Evolutionary conservation across 1,140 invertebrate species (phyloP).

Genomic region (Oncopeltus fasciatus): DNA sequence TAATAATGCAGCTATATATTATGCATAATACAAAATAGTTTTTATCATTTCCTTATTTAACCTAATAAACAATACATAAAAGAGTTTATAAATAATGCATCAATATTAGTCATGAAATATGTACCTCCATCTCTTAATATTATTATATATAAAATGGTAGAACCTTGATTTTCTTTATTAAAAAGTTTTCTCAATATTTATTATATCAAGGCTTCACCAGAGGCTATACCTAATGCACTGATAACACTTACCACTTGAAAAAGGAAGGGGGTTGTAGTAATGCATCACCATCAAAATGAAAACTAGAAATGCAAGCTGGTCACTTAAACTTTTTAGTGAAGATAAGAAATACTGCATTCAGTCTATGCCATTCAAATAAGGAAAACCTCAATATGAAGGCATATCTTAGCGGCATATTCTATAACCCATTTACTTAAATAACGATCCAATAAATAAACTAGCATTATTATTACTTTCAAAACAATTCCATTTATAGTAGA

Average conservation of each 20-base stretch:
- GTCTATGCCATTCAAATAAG: not conserved
- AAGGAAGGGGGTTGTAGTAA: not conserved
- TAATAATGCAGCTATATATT: not conserved
- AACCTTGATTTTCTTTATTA: not conserved
- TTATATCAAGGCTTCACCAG: not conserved
- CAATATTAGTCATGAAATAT: constrained; percentile 7
- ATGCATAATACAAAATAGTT: constrained; percentile 7
- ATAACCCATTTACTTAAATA: not conserved
- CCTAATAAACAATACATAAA: not conserved
- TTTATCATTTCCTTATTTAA: not conserved
- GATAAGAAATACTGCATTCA: not conserved
- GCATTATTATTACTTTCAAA: not conserved
- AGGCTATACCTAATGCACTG: not conserved
- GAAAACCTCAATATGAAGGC: too few species aligned
- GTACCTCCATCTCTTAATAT: constrained; percentile 9
- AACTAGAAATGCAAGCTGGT: constrained; percentile 5
- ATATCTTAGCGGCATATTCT: not conserved
- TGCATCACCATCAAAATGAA: not conserved
- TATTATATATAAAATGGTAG: not conserved
- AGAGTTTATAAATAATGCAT: constrained; percentile 1
- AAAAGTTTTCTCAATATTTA: not conserved
- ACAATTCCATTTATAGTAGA: not conserved
- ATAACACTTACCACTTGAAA: not conserved
- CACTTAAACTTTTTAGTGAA: not conserved
- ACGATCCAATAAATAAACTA: not conserved